A percentile compares a stretch with the other conserved stretches of the same genome.
These are phyloP conservation scores for Hemistola chrysoprasaria DNA, from an alignment of 2,888 invertebrate genomes.

Conservation along the genomic window DNA sequence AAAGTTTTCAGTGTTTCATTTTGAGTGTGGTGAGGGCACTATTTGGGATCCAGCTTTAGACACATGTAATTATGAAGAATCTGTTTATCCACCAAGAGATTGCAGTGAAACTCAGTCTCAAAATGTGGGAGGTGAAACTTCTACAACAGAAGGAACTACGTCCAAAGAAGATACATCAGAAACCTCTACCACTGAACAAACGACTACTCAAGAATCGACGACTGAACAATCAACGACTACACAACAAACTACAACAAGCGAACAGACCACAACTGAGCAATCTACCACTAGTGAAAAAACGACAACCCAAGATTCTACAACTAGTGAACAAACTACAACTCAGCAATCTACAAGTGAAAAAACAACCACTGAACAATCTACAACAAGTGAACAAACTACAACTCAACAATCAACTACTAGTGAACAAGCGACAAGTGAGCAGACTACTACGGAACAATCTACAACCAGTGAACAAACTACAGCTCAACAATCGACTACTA, in stretches of 20 bases:
- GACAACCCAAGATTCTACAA: slow-evolving; percentile 30
- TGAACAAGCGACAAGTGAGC: slow-evolving; percentile 35
- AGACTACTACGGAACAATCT: slow-evolving; percentile 27
- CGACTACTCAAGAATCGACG: slow-evolving; percentile 21
- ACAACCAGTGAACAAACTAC: slow-evolving; percentile 15
- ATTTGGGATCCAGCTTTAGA: slow-evolving; percentile 86
- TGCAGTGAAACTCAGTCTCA: slow-evolving; percentile 60
- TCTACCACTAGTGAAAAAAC: slow-evolving; percentile 20
- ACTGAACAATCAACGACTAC: slow-evolving; percentile 25
- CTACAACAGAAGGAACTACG: slow-evolving; percentile 33
- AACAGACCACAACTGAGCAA: slow-evolving; percentile 16
- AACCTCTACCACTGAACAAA: slow-evolving; percentile 31
- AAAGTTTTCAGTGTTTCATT: slow-evolving; percentile 84
- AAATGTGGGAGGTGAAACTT: slow-evolving; percentile 17
- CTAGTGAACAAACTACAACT: slow-evolving; percentile 28
- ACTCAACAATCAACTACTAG: slow-evolving; percentile 29
- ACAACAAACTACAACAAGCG: slow-evolving; percentile 21
- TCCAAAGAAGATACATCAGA: slow-evolving; percentile 18
- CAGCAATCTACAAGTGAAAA: slow-evolving; percentile 26
- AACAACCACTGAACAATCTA: slow-evolving; percentile 31
- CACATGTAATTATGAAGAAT: slow-evolving; percentile 86
- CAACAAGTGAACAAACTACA: slow-evolving; percentile 31
- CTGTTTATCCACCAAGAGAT: slow-evolving; percentile 82
- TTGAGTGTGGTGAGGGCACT: slow-evolving; percentile 86
- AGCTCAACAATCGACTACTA: slow-evolving; percentile 22